phyloP scores from a whole-genome alignment of 2,113 vertebrate genomes.

The Lepisosteus osseus region DNA sequence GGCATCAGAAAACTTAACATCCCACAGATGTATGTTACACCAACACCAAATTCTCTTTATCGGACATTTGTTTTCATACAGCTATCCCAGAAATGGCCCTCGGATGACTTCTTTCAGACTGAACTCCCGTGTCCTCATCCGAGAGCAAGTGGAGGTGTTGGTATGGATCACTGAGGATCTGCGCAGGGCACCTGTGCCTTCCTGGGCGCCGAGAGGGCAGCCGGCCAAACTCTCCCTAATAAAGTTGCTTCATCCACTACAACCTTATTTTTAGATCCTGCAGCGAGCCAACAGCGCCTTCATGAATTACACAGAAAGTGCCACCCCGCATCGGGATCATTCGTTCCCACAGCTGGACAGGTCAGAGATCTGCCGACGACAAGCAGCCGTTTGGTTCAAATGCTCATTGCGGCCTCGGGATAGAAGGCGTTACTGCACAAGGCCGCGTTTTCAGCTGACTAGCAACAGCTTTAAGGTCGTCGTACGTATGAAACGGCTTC shows the following conservation, averaged over 20 bases:
- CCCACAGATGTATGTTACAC: no score
- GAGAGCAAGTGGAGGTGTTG: neutral
- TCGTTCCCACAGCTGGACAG: neutral
- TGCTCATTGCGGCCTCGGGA: no score
- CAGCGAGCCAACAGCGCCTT: conserved; percentile 52
- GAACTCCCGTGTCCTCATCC: neutral
- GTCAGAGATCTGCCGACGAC: neutral
- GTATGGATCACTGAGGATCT: neutral
- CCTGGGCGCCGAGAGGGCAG: conserved; percentile 36
- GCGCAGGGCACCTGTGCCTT: conserved; percentile 2
- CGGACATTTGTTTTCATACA: no score
- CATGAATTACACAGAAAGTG: conserved; percentile 6
- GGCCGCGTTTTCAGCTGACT: no score
- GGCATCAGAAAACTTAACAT: no score
- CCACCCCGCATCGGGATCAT: neutral
- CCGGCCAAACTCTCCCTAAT: conserved; percentile 39
- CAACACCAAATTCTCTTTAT: no score
- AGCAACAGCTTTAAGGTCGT: no score
- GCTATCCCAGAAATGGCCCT: no score
- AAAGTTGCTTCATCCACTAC: conserved; percentile 57
- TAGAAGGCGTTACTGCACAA: no score
- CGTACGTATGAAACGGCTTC: no score
- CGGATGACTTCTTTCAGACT: no score
- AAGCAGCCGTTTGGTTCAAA: no score
- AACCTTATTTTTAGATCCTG: conserved; percentile 62